phyloP scores from a whole-genome alignment of 2,797 vertebrate genomes.

The Paguma larvata region DNA sequence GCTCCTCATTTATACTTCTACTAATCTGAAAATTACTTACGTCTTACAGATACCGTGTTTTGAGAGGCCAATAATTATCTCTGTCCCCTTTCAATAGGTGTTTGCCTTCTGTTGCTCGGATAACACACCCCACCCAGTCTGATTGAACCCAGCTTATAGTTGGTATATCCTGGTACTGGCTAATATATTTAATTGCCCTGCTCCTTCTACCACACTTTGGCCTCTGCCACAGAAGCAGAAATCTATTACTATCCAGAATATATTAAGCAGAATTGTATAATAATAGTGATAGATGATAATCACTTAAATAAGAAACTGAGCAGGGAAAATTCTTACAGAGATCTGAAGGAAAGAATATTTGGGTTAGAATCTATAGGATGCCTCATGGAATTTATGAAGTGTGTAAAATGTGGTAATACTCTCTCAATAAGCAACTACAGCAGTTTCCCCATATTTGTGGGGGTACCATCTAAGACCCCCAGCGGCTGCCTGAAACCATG shows the following conservation, averaged over 20 bases:
- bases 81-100: rapidly evolving
- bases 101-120: not conserved
- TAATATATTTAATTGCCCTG: not conserved
- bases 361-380: not conserved
- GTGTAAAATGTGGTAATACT: not conserved
- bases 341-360: not conserved
- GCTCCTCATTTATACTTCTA: not conserved
- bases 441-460: not conserved
- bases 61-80: not conserved
- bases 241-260: not conserved
- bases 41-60: not conserved
- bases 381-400: not conserved
- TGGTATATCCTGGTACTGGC: rapidly evolving
- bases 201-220: not conserved
- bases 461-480: not conserved
- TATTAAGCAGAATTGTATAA: not conserved
- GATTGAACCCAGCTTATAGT: not conserved
- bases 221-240: not conserved
- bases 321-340: not conserved
- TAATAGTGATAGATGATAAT: not conserved
- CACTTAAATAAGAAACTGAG: not conserved
- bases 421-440: not conserved
- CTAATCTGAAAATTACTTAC: not conserved
- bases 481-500: not conserved
- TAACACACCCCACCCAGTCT: too few species aligned